Conservation (phyloP, 2,888 invertebrate species). For the Podotricha telesiphe region DNA sequence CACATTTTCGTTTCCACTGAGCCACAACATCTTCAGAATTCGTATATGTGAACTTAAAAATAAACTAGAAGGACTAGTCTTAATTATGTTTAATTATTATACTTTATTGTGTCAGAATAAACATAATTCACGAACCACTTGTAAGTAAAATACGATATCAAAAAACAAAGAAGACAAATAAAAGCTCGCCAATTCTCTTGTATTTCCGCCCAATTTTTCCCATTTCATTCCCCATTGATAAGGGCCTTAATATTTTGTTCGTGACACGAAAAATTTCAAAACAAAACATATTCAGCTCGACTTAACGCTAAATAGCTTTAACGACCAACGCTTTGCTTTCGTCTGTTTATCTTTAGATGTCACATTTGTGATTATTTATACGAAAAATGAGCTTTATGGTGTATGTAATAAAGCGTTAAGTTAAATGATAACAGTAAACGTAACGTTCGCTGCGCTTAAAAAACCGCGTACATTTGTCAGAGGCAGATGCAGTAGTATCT, state of each 20-base stretch:
- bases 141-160: background rate
- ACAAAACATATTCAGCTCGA: constrained; percentile 45
- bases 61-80: background rate
- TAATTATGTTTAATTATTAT: background rate
- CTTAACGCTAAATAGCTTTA: constrained; percentile 45
- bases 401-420: constrained; percentile 36
- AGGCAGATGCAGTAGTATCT: constrained; percentile 79
- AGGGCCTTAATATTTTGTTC: constrained; percentile 28
- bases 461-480: constrained; percentile 81
- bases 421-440: constrained; percentile 48
- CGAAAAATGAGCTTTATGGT: constrained; percentile 36
- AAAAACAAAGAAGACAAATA: background rate
- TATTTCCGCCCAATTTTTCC: constrained; percentile 6
- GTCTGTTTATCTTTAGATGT: constrained; percentile 44
- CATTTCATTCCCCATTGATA: constrained; percentile 26
- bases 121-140: background rate
- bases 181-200: background rate
- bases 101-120: background rate
- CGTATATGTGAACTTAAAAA: too few relatives aligned
- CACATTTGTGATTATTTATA: constrained; percentile 26
- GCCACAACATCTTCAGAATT: too few relatives aligned
- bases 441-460: constrained; percentile 75
- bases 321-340: constrained; percentile 42
- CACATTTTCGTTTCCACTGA: too few relatives aligned
- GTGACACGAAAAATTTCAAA: constrained; percentile 40